phyloP scores from a whole-genome alignment of 1,140 invertebrate genomes.

The Thalassaphorura encarpata region DNA sequence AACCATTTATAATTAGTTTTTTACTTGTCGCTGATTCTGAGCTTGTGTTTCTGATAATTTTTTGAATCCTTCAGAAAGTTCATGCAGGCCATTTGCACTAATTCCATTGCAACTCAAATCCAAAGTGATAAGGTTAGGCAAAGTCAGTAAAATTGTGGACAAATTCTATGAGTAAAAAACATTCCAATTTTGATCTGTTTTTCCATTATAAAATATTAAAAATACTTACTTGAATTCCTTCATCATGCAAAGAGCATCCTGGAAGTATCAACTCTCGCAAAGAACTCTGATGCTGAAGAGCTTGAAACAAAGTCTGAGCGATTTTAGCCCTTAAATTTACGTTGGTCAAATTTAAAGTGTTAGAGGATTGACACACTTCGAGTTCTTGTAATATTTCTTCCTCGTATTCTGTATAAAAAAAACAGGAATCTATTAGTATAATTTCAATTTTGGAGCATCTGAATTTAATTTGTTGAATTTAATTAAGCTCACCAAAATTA shows the following conservation, averaged over 20 bases:
- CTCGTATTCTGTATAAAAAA: background rate
- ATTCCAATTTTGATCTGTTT: background rate
- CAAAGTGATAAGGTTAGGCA: constrained; percentile 13
- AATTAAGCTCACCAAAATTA: background rate
- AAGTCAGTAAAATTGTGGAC: constrained; percentile 8
- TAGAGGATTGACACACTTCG: constrained; percentile 13
- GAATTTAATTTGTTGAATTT: background rate
- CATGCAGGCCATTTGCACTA: constrained; percentile 6
- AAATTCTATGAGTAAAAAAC: constrained; percentile 10
- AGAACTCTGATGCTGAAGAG: constrained; percentile 9
- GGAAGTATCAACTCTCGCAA: constrained; percentile 17
- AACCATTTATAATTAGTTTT: background rate
- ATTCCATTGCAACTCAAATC: constrained; percentile 28
- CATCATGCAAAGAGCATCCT: constrained; percentile 23
- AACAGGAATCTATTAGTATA: background rate
- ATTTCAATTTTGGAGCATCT: background rate
- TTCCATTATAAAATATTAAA: background rate
- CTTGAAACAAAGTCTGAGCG: background rate
- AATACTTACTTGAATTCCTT: constrained; percentile 17
- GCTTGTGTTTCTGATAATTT: background rate
- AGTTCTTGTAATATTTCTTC: constrained; percentile 3
- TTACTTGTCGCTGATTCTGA: background rate
- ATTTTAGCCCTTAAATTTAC: constrained; percentile 6
- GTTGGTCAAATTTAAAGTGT: constrained; percentile 13
- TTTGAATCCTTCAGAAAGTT: constrained; percentile 12